A percentile compares a stretch with the other conserved stretches of the same genome.
phyloP scores from a whole-genome alignment of 2,113 vertebrate genomes.

The Malurus cyaneus region DNA sequence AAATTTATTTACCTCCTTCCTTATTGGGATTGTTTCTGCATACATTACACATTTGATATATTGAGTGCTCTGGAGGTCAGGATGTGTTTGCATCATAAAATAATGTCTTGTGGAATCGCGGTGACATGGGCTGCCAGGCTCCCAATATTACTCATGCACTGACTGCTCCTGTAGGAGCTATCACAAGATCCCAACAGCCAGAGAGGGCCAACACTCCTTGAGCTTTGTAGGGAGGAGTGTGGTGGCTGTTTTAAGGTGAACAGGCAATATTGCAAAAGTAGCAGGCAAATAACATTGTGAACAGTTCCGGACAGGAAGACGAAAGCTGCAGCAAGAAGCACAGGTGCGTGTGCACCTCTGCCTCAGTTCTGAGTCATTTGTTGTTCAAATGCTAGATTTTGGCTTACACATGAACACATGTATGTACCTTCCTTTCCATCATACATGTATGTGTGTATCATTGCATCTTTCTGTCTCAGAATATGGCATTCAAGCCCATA shows the following conservation, averaged over 20 bases:
- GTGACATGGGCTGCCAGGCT: constrained; percentile 30
- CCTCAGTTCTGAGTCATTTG: not conserved
- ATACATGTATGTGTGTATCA: not conserved
- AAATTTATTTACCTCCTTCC: constrained; percentile 63
- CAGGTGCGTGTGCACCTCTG: not conserved
- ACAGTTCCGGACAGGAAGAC: not conserved
- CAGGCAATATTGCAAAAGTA: not conserved
- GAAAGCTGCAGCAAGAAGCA: not conserved
- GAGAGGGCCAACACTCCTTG: not conserved
- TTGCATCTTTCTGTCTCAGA: not conserved
- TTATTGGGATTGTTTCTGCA: constrained; percentile 60
- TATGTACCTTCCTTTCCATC: not conserved
- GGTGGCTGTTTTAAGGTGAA: not conserved
- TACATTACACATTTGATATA: constrained; percentile 61
- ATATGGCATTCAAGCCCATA: not conserved
- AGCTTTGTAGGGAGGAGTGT: not conserved
- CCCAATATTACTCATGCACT: not conserved
- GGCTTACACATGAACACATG: not conserved
- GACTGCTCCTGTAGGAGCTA: not conserved
- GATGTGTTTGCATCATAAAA: constrained; percentile 58
- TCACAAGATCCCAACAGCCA: not conserved
- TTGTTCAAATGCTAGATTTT: not conserved
- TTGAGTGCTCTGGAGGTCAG: constrained; percentile 61
- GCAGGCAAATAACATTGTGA: not conserved
- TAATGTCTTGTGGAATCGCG: not conserved